Evolutionary conservation across 2,888 invertebrate genomes (phyloP), one percentile per base, ranked within the genome.

Genomic region (Aleiodes alternator): DNA sequence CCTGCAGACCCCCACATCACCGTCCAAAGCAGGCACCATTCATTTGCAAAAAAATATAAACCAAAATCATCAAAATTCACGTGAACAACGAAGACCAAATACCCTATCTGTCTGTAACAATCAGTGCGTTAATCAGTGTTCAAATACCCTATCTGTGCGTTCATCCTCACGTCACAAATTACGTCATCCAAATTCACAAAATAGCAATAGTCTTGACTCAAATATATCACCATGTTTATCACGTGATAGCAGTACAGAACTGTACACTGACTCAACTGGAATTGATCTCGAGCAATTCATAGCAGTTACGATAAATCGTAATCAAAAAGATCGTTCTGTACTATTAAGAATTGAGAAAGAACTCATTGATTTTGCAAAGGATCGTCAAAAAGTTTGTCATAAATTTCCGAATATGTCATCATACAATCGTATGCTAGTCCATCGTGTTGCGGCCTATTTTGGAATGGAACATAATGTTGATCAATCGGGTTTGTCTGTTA

Each of bases 371-470:
- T 94, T 98, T 81, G 94, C 97, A 82, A 95, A 94, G 87, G 97
- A 98, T 87, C 84, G 86, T 50, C 88, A 89, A 48, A 88, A 88
- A 76, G 82, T 81, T 7, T 87, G 86, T 14, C 94, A 95, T 84
- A 95, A 95, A 84, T 98, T 98, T 90, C 96, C 96, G 16, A 95
- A 95, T 87, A 96, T 97, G 95, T 96, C 97, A 77, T 97, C 98
- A 72, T 98, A 98, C 91, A 97, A 98, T 80, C 93, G 98, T 43
- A 97, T 98, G 98, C 90, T 98, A 83, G 97, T 98, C 1, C 98
- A 98, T 89, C 94, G 98, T 48, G 96, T 96, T 77, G 97, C 98
- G 0, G 95, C 97, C 16, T 96, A 96, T 87, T 98, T 98, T 90
- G 97, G 97, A 73, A 94, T 98, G 92, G 96, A 97, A 73, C 98